phyloP scores from a whole-genome alignment of 2,888 invertebrate genomes.

The Orthonychiurus folsomi region DNA sequence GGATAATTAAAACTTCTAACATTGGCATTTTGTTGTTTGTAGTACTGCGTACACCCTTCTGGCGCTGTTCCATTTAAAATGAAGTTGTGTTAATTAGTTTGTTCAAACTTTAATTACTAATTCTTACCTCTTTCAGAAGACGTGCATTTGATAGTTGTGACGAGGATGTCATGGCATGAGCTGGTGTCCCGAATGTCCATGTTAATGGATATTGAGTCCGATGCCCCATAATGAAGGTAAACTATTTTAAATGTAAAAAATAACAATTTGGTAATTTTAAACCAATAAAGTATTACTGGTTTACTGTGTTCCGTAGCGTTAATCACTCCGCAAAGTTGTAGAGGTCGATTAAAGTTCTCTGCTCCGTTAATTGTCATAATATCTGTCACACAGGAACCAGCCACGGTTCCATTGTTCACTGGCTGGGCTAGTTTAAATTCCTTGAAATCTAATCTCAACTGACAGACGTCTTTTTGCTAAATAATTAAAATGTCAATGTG shows the following conservation, averaged over 20 bases:
- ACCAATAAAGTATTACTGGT: too few species aligned
- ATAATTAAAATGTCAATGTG: background rate
- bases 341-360: background rate
- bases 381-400: background rate
- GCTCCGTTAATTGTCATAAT: background rate
- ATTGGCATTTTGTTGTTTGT: background rate
- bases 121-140: conserved; percentile 5
- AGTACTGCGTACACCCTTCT: conserved; percentile 12
- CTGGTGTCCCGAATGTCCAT: background rate
- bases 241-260: conserved; percentile 1
- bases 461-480: background rate
- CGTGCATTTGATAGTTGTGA: conserved; percentile 9
- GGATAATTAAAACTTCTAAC: conserved; percentile 17
- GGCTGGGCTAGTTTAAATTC: background rate
- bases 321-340: background rate
- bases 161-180: conserved; percentile 2
- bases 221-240: conserved; percentile 12
- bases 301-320: background rate
- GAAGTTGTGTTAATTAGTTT: background rate
- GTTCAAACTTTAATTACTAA: background rate
- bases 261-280: too few species aligned
- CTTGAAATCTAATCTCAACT: background rate
- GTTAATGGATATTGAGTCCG: conserved; percentile 8
- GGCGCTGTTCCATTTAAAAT: conserved; percentile 5
- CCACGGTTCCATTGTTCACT: background rate